Evolutionary conservation across 2,888 invertebrate genomes (phyloP).

Genomic region (Tolmerus cingulatus): DNA sequence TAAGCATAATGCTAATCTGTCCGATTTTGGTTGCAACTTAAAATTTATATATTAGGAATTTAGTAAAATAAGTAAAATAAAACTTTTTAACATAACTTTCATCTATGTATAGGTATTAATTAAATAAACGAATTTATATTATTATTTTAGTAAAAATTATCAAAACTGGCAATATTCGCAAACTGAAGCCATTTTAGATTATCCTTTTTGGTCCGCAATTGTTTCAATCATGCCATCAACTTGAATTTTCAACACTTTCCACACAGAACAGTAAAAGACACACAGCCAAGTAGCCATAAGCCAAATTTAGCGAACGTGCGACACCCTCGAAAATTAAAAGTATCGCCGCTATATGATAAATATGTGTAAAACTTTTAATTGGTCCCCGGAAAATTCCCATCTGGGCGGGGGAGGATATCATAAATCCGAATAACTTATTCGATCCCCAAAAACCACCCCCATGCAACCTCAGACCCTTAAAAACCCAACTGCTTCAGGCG

Average conservation of each 20-base stretch:
- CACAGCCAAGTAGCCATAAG: background rate
- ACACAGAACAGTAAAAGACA: constrained; percentile 28
- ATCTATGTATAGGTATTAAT: background rate
- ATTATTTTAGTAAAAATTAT: background rate
- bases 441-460: background rate
- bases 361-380: constrained; percentile 47
- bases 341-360: constrained; percentile 20
- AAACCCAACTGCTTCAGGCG: background rate
- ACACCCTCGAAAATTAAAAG: background rate
- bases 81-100: background rate
- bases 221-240: constrained; percentile 24
- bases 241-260: constrained; percentile 12
- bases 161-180: background rate
- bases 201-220: background rate
- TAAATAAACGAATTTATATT: background rate
- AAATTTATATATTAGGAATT: too few species aligned
- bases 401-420: constrained; percentile 14
- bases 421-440: constrained; percentile 47
- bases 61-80: too few species aligned
- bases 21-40: too few species aligned
- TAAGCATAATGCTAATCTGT: too few species aligned
- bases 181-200: background rate
- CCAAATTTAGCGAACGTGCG: background rate
- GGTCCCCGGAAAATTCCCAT: constrained; percentile 43
- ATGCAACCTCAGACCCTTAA: background rate